Conservation (phyloP, 1,140 invertebrate species). For the Globodera ellingtonae region DNA sequence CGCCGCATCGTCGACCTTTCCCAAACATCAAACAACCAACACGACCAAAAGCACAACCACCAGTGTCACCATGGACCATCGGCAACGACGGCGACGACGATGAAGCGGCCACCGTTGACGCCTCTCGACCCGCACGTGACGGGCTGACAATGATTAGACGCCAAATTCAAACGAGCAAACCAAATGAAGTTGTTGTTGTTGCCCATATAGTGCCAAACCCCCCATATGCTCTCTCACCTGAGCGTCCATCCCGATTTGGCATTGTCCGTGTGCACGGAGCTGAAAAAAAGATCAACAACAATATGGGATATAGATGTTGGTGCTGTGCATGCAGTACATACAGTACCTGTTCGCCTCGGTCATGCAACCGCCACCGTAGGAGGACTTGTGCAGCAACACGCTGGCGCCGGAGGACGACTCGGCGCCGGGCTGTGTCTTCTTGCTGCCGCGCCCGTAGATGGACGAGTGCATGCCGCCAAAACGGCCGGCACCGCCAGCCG, state of each 20-base stretch:
- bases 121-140: background rate
- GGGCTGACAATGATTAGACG: background rate
- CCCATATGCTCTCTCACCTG: background rate
- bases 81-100: background rate
- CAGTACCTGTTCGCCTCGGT: conserved; percentile 18
- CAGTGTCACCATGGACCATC: background rate
- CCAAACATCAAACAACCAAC: background rate
- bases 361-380: background rate
- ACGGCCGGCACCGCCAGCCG: conserved; percentile 18
- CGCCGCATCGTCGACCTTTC: no score
- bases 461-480: conserved; percentile 29
- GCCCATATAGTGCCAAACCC: no score
- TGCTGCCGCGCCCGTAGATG: conserved; percentile 2
- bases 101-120: background rate
- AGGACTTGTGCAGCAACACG: conserved; percentile 16
- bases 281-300: background rate
- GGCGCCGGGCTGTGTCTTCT: background rate
- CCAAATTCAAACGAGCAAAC: background rate
- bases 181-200: background rate
- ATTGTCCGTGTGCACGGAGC: background rate
- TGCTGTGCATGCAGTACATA: background rate
- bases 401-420: conserved; percentile 22
- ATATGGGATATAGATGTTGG: background rate
- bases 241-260: background rate
- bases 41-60: background rate